These are phyloP conservation scores for Elaphurus davidianus DNA, from an alignment of 2,113 vertebrate species.

Conservation along the genomic window DNA sequence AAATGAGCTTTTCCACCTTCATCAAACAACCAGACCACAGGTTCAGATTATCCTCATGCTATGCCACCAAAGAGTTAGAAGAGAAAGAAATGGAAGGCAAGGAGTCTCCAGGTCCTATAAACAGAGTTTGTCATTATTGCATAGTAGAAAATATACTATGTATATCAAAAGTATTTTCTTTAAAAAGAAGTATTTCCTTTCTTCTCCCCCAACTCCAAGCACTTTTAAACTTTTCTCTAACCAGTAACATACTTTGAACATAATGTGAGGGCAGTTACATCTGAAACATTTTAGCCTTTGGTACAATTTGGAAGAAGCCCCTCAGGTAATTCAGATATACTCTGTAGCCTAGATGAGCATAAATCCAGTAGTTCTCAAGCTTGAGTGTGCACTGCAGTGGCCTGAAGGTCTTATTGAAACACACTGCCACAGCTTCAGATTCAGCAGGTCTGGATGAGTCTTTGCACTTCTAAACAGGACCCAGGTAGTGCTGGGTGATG, in stretches of 20 bases:
- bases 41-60: neutral
- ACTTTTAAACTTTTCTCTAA: constrained; percentile 17
- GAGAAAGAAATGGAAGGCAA: neutral
- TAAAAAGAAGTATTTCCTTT: neutral
- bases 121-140: neutral
- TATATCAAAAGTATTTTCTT: neutral
- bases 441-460: neutral
- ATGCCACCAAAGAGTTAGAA: neutral
- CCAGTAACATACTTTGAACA: neutral
- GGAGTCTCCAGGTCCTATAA: neutral
- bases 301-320: neutral
- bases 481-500: neutral
- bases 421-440: neutral
- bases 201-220: neutral
- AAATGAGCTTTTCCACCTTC: constrained; percentile 14
- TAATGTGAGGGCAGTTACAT: neutral
- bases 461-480: constrained; percentile 6
- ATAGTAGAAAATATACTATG: neutral
- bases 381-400: neutral
- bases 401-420: neutral
- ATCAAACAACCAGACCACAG: neutral
- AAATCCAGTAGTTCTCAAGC: neutral
- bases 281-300: neutral
- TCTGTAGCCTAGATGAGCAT: neutral
- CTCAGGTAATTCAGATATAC: neutral